Percentiles rank a stretch among this genome's conserved stretches.
phyloP scores from a whole-genome alignment of 1,140 invertebrate genomes.

The Tenebrio molitor region DNA sequence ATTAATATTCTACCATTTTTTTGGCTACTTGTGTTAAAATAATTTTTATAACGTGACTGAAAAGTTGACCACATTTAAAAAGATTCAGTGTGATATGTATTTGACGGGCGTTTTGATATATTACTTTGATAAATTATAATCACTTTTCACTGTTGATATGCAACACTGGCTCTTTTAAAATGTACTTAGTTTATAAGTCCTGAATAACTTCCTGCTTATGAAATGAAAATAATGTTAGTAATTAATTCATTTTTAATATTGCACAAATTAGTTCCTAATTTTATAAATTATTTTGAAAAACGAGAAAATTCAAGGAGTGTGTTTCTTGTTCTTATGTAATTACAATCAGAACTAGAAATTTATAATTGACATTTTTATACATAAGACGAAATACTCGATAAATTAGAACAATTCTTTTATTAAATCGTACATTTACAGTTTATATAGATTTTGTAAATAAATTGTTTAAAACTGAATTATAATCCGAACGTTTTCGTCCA shows the following conservation, averaged over 20 bases:
- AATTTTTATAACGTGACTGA: constrained; percentile 29
- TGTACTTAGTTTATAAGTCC: constrained; percentile 6
- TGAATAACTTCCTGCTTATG: constrained; percentile 19
- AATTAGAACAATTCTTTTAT: too few species aligned
- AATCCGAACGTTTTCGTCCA: neutral
- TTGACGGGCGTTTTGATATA: neutral
- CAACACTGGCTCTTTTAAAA: constrained; percentile 20
- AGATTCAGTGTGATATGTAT: neutral
- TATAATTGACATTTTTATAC: too few species aligned
- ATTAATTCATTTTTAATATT: constrained; percentile 22
- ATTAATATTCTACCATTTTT: too few species aligned
- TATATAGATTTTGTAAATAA: neutral
- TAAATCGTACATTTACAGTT: too few species aligned
- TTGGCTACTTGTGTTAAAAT: too few species aligned
- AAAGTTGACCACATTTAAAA: constrained; percentile 6
- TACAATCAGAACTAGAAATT: neutral
- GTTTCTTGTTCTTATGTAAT: neutral
- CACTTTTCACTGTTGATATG: too few species aligned
- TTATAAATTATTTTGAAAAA: neutral
- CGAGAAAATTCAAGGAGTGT: neutral
- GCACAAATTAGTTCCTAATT: constrained; percentile 31
- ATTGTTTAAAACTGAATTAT: neutral
- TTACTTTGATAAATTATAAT: neutral
- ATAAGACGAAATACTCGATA: too few species aligned
- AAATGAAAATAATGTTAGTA: constrained; percentile 14